A percentile compares a stretch with the other conserved stretches of the same genome.
phyloP scores from a whole-genome alignment of 2,797 vertebrate genomes.

The Myoxocephalus aenaeus region DNA sequence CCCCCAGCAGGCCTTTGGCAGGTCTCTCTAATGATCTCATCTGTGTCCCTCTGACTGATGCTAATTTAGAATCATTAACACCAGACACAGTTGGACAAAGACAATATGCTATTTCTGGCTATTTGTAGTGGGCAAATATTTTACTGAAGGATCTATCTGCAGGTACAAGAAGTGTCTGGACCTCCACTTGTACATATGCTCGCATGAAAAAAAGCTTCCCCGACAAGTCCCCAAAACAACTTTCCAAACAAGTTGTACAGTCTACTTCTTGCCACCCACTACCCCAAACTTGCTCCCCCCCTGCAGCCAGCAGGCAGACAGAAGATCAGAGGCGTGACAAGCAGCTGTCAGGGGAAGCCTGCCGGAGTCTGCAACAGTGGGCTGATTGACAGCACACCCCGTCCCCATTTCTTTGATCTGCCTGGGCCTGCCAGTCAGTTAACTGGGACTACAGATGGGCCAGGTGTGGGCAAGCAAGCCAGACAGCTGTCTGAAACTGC shows the following conservation, averaged over 20 bases:
- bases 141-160: conserved; percentile 8
- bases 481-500: conserved; percentile 69
- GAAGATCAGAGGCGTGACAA: conserved; percentile 79
- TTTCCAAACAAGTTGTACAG: conserved; percentile 43
- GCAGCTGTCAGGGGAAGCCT: conserved; percentile 76
- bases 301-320: conserved; percentile 60
- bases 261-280: conserved; percentile 43
- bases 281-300: conserved; percentile 33
- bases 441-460: conserved; percentile 76
- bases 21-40: conserved; percentile 63
- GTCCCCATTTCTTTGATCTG: conserved; percentile 77
- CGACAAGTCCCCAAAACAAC: conserved; percentile 50
- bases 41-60: conserved; percentile 55
- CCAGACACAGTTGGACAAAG: conserved; percentile 41
- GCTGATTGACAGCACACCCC: conserved; percentile 75
- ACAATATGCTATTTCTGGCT: conserved; percentile 17
- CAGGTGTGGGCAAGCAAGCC: conserved; percentile 71
- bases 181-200: not conserved
- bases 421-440: conserved; percentile 70
- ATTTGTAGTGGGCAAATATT: conserved; percentile 38
- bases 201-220: conserved; percentile 7
- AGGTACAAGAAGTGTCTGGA: not conserved
- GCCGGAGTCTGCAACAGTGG: conserved; percentile 66
- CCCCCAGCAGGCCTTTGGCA: conserved; percentile 71
- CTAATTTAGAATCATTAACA: conserved; percentile 67